These are phyloP conservation scores for Barbus barbus DNA, from an alignment of 2,113 vertebrate species.

Conservation along the genomic window DNA sequence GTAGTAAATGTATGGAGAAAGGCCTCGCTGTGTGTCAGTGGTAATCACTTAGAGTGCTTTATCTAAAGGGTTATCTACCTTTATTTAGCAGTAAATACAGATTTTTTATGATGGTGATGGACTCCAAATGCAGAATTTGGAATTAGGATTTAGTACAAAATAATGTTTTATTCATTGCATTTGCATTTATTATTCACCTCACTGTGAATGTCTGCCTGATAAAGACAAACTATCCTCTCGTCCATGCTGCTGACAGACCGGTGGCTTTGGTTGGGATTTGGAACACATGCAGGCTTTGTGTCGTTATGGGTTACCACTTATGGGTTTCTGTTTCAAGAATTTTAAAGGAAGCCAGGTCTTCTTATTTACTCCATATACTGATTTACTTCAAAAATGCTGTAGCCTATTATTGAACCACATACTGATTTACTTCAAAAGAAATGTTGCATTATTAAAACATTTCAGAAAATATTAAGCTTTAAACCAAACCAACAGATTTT, in stretches of 20 bases:
- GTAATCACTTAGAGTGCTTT: constrained; percentile 33
- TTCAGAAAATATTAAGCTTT: background rate
- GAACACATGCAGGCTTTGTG: background rate
- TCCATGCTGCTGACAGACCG: background rate
- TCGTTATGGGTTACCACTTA: constrained; percentile 26
- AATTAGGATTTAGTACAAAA: background rate
- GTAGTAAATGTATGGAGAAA: constrained; percentile 33
- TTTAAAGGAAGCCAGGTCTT: background rate
- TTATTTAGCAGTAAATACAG: constrained; percentile 16
- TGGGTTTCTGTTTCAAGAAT: too few species aligned
- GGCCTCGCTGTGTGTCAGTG: background rate
- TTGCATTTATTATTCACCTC: constrained; percentile 13
- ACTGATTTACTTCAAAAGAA: background rate
- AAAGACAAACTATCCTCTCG: background rate
- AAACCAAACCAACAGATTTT: background rate
- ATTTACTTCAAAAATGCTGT: background rate
- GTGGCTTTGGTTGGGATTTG: background rate
- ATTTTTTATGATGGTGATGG: background rate
- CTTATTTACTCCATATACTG: background rate
- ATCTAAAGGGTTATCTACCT: background rate
- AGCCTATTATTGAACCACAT: background rate
- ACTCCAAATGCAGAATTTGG: background rate
- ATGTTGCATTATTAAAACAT: background rate
- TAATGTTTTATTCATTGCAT: constrained; percentile 16
- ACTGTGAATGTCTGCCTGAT: background rate